Evolutionary conservation across 2,797 vertebrate genomes (phyloP).

Genomic region (Graptemys geographica): DNA sequence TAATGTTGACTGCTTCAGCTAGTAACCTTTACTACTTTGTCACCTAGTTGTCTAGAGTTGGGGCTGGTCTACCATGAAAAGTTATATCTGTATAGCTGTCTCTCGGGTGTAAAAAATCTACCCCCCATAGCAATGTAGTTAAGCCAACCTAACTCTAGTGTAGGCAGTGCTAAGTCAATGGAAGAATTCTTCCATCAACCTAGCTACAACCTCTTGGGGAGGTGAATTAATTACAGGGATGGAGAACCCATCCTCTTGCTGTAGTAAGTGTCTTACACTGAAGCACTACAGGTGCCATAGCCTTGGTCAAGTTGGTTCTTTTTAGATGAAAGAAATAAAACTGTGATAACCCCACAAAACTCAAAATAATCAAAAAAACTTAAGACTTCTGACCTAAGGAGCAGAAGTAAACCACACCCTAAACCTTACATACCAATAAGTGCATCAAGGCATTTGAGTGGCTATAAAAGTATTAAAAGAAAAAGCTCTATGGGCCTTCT

Average conservation of each 20-base stretch:
- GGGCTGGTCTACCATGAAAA: not conserved
- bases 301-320: not conserved
- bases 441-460: not conserved
- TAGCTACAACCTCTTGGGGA: not conserved
- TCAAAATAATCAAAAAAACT: not conserved
- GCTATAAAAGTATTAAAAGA: not conserved
- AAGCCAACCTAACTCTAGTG: not conserved
- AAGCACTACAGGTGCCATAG: too few relatives aligned
- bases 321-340: not conserved
- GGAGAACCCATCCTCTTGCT: not conserved
- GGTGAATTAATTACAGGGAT: not conserved
- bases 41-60: not conserved
- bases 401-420: not conserved
- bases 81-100: not conserved
- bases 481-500: not conserved
- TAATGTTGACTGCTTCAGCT: not conserved
- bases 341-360: too few relatives aligned
- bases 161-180: too few relatives aligned
- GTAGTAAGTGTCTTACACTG: too few relatives aligned
- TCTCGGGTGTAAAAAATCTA: not conserved
- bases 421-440: not conserved
- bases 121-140: not conserved
- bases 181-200: not conserved
- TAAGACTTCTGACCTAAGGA: not conserved
- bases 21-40: not conserved